These are phyloP conservation scores for Malachius bipustulatus DNA, from an alignment of 2,888 invertebrate genomes.

Conservation along the genomic window DNA sequence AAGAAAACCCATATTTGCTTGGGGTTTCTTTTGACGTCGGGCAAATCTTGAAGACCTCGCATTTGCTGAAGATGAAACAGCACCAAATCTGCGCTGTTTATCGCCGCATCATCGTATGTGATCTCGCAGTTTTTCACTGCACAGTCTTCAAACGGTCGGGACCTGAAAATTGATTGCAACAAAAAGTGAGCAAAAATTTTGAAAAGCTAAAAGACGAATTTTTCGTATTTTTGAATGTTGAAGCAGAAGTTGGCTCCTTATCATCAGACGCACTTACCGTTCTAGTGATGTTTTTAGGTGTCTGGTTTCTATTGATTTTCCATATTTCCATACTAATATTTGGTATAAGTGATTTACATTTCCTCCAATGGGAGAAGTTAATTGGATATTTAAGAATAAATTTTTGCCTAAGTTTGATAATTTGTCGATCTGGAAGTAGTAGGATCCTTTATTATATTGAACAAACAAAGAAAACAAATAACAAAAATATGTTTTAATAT, in stretches of 20 bases:
- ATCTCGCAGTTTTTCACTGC: slow-evolving; percentile 51
- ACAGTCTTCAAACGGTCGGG: slow-evolving; percentile 45
- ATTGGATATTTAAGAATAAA: slow-evolving; percentile 31
- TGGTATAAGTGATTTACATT: slow-evolving; percentile 30
- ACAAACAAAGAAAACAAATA: too few relatives aligned
- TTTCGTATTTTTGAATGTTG: too few relatives aligned
- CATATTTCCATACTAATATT: slow-evolving; percentile 50
- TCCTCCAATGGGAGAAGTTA: too few relatives aligned
- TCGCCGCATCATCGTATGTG: slow-evolving; percentile 40
- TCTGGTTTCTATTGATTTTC: slow-evolving; percentile 42
- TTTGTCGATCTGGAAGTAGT: slow-evolving; percentile 27
- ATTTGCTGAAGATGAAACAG: slow-evolving; percentile 46
- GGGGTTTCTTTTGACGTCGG: slow-evolving; percentile 35
- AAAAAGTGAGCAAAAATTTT: not conserved
- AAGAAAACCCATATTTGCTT: slow-evolving; percentile 58
- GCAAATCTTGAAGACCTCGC: slow-evolving; percentile 39
- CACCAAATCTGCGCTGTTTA: slow-evolving; percentile 50
- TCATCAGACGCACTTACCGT: too few relatives aligned
- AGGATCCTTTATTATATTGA: too few relatives aligned
- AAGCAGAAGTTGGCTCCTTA: too few relatives aligned
- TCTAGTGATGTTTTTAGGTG: too few relatives aligned
- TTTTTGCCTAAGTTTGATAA: slow-evolving; percentile 36
- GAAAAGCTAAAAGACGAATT: too few relatives aligned
- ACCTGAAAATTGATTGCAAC: slow-evolving; percentile 30
- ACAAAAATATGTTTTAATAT: too few relatives aligned